phyloP scores from a whole-genome alignment of 2,113 vertebrate genomes.

The Aspidoscelis tigris region DNA sequence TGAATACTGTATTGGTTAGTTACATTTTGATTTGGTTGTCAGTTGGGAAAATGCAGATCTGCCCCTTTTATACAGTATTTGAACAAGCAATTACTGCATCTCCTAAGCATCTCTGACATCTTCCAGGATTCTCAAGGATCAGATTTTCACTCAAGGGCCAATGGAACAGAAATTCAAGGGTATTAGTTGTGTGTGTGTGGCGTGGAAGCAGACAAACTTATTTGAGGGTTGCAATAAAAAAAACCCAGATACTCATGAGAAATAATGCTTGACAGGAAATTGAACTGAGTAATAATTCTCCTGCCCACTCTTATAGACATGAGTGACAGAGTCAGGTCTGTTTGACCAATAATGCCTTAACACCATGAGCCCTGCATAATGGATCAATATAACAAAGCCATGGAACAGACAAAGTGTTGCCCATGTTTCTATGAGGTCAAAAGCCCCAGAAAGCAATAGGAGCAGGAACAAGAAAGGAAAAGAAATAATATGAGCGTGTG shows the following conservation, averaged over 20 bases:
- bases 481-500: conserved; percentile 42
- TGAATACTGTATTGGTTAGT: too few species aligned
- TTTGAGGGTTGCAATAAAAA: conserved; percentile 1
- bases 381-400: conserved; percentile 36
- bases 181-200: background rate
- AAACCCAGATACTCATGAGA: background rate
- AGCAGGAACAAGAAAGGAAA: conserved; percentile 39
- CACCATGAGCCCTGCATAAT: background rate
- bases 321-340: fast-evolving
- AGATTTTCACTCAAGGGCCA: conserved; percentile 9
- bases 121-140: background rate
- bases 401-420: conserved; percentile 42
- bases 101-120: background rate
- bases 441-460: conserved; percentile 46
- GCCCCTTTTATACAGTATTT: background rate
- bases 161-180: background rate
- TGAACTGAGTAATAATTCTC: fast-evolving
- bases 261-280: background rate
- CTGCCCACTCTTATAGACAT: conserved; percentile 10
- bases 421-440: conserved; percentile 55
- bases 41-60: background rate
- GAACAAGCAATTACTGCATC: background rate
- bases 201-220: background rate
- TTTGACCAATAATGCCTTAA: background rate
- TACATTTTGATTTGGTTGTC: too few species aligned